Evolutionary conservation across 2,888 invertebrate genomes (phyloP).

Genomic region (Tetragnatha montana): DNA sequence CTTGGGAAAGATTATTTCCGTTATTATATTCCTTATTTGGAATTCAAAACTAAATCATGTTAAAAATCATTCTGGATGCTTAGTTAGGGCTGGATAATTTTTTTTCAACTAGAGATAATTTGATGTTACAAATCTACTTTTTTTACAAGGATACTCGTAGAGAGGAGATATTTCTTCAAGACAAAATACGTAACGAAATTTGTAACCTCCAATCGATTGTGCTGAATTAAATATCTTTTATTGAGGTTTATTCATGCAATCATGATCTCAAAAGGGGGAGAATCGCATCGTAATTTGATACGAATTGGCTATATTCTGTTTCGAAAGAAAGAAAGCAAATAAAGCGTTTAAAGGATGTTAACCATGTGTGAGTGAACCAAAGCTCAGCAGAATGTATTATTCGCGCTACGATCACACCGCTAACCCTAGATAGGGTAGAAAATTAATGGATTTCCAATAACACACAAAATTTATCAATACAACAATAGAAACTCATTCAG

Average conservation of each 20-base stretch:
- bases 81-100: no score
- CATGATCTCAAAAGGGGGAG: background rate
- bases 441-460: constrained; percentile 67
- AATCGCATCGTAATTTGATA: constrained; percentile 11
- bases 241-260: constrained; percentile 42
- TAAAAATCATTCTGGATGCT: no score
- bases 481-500: constrained; percentile 34
- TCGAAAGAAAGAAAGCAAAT: background rate
- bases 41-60: no score
- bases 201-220: constrained; percentile 24
- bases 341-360: constrained; percentile 25
- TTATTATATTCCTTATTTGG: no score
- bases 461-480: constrained; percentile 65
- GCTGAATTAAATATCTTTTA: constrained; percentile 27
- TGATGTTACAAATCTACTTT: no score
- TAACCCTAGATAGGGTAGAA: constrained; percentile 12
- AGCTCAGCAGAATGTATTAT: constrained; percentile 26
- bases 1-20: no score
- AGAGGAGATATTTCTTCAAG: background rate
- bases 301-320: constrained; percentile 17
- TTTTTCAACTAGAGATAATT: no score
- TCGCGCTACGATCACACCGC: constrained; percentile 33
- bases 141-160: no score
- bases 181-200: constrained; percentile 7
- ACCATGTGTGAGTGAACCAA: constrained; percentile 31